Base-by-base conservation (phyloP, 2,113 vertebrate genomes). In the Apodemus speciosus region DNA sequence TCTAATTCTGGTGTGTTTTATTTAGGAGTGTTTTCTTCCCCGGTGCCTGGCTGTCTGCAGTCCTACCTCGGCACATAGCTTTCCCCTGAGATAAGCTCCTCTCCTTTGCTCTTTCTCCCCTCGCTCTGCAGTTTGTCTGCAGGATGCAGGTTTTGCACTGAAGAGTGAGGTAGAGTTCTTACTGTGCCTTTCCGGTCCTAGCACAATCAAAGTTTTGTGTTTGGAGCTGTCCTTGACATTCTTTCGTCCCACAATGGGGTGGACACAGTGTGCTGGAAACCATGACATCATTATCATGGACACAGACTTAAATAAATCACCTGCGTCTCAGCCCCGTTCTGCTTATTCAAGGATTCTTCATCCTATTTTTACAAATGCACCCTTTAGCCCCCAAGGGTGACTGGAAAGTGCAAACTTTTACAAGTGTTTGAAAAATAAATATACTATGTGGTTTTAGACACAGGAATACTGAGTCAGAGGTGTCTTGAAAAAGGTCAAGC, bases 361-460 rank as follows among this genome's bases (percentile, higher is more conserved):
- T 98, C 98, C 97, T 95, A 98, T 98, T 98, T 98, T 98, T 89
- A 98, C 97, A 98, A 98, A 98, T 66, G 32, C 5, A 35, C 64
- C 97, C 97, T 96, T 98, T 98, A 97, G 98, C 98, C 97, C 97
- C 98, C 98, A 98, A 97, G 96, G 98, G 98, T 98, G 98, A 98
- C 98, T 98, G 97, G 98, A 98, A 98, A 98, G 98, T 95, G 98
- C 98, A 99, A 98, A 98, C 98, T 98, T 98, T 97, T 98, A 97
- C 98, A 98, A 99, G 99, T 99, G 99, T 99, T 99, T 99, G 99
- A 98, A 99, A 98, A 99, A 99, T 98, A 99, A 99, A 99, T 98
- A 98, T 96, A 95, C 97, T 93, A 20, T 97, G 97, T 98, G 97
- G 97, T 98, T 98, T 98, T 96, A 97, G 97, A 96, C 93, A 35